Evolutionary conservation across 2,113 vertebrate species (phyloP).

Genomic region (Cavia porcellus): DNA sequence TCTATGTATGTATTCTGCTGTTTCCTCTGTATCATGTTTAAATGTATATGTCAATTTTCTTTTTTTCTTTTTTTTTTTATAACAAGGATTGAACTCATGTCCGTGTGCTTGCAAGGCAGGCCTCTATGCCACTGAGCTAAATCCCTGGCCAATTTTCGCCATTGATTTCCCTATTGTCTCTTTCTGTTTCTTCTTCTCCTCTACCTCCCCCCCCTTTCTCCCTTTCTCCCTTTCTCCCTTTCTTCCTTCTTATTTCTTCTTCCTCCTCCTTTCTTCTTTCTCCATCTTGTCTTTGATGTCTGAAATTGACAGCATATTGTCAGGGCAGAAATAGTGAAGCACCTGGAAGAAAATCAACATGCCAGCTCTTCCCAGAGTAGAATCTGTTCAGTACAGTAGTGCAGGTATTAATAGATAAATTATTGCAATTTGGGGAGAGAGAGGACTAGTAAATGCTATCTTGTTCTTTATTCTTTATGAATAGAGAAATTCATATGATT

Average conservation of each 20-base stretch:
- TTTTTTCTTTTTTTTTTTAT: slow-evolving; percentile 68
- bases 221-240: no score
- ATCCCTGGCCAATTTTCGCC: slow-evolving; percentile 36
- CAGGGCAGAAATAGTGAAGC: slow-evolving; percentile 97
- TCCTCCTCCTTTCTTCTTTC: slow-evolving; percentile 68
- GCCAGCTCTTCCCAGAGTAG: slow-evolving; percentile 93
- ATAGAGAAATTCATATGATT: slow-evolving; percentile 20
- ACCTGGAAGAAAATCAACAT: slow-evolving; percentile 92
- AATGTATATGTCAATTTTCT: slow-evolving; percentile 69
- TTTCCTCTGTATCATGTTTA: slow-evolving; percentile 62
- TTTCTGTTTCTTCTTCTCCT: neutral
- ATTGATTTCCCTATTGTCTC: slow-evolving; percentile 83
- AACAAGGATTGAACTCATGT: no score
- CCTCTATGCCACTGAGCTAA: no score
- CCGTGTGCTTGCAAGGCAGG: no score
- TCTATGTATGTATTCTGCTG: slow-evolving; percentile 52
- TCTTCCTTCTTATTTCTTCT: no score
- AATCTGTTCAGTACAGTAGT: slow-evolving; percentile 96
- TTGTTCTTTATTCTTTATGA: slow-evolving; percentile 50
- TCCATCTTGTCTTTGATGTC: slow-evolving; percentile 81
- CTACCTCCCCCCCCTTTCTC: no score
- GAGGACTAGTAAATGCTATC: neutral
- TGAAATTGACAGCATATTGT: slow-evolving; percentile 93
- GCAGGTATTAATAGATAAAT: slow-evolving; percentile 86
- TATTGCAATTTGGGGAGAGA: neutral